Evolutionary conservation across 2,888 invertebrate species (phyloP).

Genomic region (Aphodius granarius): DNA sequence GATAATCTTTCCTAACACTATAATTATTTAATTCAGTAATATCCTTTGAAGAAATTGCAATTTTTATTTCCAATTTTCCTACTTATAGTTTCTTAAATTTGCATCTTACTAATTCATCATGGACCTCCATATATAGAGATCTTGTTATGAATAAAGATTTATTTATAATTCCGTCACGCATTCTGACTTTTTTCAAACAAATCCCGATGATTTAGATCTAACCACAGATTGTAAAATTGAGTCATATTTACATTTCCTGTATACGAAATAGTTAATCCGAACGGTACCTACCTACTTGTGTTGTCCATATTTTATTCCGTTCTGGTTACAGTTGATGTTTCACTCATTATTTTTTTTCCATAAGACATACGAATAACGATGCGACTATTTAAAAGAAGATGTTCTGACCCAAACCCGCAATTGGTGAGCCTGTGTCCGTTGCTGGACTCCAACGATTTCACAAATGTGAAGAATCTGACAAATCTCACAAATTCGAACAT

Average conservation of each 20-base stretch:
- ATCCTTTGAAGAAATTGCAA: too few relatives aligned
- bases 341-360: background rate
- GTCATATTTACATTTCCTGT: background rate
- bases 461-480: constrained; percentile 22
- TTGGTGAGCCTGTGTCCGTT: constrained; percentile 58
- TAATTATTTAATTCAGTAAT: too few relatives aligned
- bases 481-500: background rate
- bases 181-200: background rate
- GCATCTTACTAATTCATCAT: too few relatives aligned
- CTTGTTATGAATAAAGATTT: background rate
- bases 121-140: background rate
- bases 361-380: constrained; percentile 39
- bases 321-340: background rate
- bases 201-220: background rate
- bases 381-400: constrained; percentile 59
- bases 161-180: background rate
- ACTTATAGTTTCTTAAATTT: too few relatives aligned
- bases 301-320: background rate
- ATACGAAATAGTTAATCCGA: background rate
- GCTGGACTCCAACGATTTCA: constrained; percentile 40
- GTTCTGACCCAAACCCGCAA: constrained; percentile 61
- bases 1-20: background rate
- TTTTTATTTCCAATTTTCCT: too few relatives aligned
- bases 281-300: background rate
- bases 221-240: background rate